These are phyloP conservation scores for Empidonax traillii DNA, from an alignment of 2,113 vertebrate species.

Conservation along the genomic window DNA sequence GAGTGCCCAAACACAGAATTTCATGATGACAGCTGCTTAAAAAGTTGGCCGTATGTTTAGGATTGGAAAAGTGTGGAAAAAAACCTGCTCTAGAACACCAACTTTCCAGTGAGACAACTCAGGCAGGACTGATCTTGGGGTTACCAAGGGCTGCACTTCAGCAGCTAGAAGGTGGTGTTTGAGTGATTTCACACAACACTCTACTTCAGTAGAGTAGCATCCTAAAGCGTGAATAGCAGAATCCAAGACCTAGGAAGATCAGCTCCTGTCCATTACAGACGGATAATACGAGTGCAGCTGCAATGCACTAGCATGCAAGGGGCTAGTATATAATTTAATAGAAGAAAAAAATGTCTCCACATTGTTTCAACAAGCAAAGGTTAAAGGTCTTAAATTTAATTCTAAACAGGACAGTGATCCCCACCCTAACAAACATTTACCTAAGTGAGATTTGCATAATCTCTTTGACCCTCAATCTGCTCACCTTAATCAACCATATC, in stretches of 20 bases:
- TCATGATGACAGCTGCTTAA: background rate
- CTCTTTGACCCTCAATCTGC: slow-evolving; percentile 12
- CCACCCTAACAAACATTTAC: background rate
- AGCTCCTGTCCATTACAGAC: background rate
- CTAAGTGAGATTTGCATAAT: slow-evolving; percentile 43
- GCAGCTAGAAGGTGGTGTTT: background rate
- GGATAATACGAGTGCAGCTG: background rate
- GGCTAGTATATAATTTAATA: background rate
- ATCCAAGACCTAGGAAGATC: background rate
- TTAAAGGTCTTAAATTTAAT: slow-evolving; percentile 28
- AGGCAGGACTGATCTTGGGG: background rate
- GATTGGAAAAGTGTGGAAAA: background rate
- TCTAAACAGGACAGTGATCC: slow-evolving; percentile 8
- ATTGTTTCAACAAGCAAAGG: background rate
- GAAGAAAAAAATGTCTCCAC: background rate
- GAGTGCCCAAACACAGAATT: background rate
- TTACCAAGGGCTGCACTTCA: background rate
- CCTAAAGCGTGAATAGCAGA: background rate
- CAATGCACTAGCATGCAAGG: background rate
- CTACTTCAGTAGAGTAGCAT: background rate
- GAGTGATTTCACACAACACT: background rate
- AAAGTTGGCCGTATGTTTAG: background rate
- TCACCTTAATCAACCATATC: background rate
- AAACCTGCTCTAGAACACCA: background rate
- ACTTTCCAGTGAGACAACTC: background rate